A percentile compares a stretch with the other conserved stretches of the same genome.
phyloP scores from a whole-genome alignment of 2,888 invertebrate genomes.

The Didymodactylos carnosus region DNA sequence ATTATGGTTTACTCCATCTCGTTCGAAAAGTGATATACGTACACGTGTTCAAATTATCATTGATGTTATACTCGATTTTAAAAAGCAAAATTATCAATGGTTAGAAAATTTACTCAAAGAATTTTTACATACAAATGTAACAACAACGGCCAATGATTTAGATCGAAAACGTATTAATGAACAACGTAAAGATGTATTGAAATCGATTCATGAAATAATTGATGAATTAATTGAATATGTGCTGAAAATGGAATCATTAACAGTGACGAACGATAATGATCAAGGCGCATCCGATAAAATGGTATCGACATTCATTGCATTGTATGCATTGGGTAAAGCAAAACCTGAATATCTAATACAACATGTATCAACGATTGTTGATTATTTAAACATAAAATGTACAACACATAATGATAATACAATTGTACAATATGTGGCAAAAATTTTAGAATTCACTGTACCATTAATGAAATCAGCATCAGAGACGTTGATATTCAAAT shows the following conservation, averaged over 20 bases:
- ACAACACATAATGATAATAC: constrained; percentile 22
- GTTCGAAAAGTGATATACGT: not conserved
- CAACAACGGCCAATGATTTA: not conserved
- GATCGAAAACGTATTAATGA: not conserved
- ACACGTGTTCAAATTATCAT: not conserved
- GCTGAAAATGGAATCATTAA: not conserved
- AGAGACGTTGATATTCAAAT: constrained; percentile 74
- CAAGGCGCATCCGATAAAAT: constrained; percentile 32
- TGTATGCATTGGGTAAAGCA: constrained; percentile 86
- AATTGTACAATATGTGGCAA: constrained; percentile 6
- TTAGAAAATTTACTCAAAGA: not conserved
- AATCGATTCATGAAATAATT: not conserved
- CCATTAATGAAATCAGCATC: constrained; percentile 95
- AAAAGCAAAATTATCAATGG: not conserved
- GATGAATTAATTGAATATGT: not conserved
- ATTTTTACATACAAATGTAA: not conserved
- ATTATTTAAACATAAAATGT: constrained; percentile 78
- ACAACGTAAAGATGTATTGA: not conserved
- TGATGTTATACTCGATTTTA: constrained; percentile 3
- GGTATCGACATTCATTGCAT: constrained; percentile 74
- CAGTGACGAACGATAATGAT: too few relatives aligned
- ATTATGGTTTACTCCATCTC: constrained; percentile 83
- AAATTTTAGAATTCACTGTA: constrained; percentile 50
- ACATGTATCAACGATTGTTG: constrained; percentile 79
- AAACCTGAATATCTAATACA: constrained; percentile 61